Conservation (phyloP, 1,140 invertebrate species). For the Eulimnadia texana region DNA sequence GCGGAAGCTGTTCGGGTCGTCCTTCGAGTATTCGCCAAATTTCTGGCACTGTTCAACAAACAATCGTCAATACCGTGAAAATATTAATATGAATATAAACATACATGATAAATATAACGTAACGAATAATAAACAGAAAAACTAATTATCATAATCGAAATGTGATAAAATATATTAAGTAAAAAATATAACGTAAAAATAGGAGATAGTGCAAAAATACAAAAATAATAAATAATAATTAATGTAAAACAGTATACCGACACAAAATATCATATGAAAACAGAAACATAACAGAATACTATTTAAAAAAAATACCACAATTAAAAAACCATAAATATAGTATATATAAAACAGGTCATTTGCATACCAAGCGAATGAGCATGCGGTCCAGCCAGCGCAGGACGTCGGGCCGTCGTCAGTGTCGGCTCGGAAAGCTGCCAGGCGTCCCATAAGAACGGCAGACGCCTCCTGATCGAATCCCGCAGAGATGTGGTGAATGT, state of each 20-base stretch:
- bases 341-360: background rate
- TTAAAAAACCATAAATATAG: conserved; percentile 2
- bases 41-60: conserved; percentile 99
- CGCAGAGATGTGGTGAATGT: conserved; percentile 46
- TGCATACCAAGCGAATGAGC: conserved; percentile 77
- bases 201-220: background rate
- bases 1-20: conserved; percentile 91
- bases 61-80: no score
- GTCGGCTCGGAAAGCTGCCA: conserved; percentile 91
- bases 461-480: conserved; percentile 97
- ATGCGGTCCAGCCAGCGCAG: conserved; percentile 96
- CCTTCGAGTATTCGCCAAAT: conserved; percentile 95
- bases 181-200: background rate
- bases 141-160: background rate
- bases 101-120: background rate
- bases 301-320: conserved; percentile 10
- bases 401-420: conserved; percentile 93
- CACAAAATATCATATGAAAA: no score
- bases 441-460: conserved; percentile 89
- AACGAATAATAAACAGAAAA: background rate
- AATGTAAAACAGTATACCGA: no score
- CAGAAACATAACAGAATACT: background rate
- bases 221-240: background rate
- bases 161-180: background rate
- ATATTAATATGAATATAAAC: conserved; percentile 18